Percentiles rank a stretch among this genome's conserved stretches.
phyloP scores from a whole-genome alignment of 2,797 vertebrate genomes.

The Xerus rutilus region DNA sequence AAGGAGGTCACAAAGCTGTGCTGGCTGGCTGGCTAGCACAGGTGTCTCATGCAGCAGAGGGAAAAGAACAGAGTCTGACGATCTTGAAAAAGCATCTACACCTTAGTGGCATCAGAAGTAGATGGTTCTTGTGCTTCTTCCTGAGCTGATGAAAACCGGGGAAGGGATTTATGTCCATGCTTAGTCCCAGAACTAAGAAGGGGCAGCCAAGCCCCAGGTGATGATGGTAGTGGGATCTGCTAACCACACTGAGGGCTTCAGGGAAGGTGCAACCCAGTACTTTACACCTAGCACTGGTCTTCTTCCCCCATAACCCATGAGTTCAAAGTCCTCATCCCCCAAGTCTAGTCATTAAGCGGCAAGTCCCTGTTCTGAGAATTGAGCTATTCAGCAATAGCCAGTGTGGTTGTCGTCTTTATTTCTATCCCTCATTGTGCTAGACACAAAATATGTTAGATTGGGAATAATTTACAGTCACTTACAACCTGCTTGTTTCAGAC shows the following conservation, averaged over 20 bases:
- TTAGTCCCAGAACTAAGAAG: neutral
- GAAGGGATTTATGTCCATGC: neutral
- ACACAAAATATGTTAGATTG: constrained; percentile 76
- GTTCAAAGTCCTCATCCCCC: neutral
- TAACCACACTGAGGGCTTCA: neutral
- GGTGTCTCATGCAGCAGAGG: neutral
- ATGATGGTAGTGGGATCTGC: neutral
- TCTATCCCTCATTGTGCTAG: constrained; percentile 69
- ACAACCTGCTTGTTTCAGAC: constrained; percentile 75
- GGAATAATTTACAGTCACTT: constrained; percentile 75
- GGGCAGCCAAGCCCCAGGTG: neutral
- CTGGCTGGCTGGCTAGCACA: neutral
- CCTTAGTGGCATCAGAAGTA: neutral
- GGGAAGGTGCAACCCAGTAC: neutral
- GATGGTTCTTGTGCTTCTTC: neutral
- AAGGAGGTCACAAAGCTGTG: neutral
- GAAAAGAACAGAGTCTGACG: neutral
- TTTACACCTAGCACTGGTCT: neutral
- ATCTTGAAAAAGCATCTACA: neutral
- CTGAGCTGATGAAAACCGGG: neutral
- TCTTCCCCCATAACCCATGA: neutral
- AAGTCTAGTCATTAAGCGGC: neutral
- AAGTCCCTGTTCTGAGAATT: neutral
- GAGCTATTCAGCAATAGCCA: constrained; percentile 25
- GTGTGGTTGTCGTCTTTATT: constrained; percentile 37